Evolutionary conservation across 2,797 vertebrate species (phyloP).

Genomic region (Enteromius afrohamiltoni): DNA sequence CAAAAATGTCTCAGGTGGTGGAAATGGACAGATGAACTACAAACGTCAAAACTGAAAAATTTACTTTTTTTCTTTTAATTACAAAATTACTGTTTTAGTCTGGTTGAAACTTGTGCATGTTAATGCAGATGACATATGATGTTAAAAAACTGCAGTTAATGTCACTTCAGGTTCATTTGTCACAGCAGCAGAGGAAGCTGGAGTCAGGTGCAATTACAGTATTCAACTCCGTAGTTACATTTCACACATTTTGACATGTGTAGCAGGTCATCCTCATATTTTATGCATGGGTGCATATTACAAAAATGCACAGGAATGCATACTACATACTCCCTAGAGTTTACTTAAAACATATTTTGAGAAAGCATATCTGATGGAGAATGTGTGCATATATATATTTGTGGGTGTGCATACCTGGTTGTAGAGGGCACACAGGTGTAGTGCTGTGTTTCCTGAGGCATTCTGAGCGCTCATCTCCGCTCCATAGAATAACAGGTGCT

Average conservation of each 20-base stretch:
- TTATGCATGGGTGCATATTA: not conserved
- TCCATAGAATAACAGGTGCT: conserved; percentile 96
- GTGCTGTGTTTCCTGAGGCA: conserved; percentile 94
- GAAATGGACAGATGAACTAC: not conserved
- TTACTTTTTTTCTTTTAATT: not conserved
- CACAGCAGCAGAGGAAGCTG: not conserved
- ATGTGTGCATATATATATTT: conserved; percentile 6
- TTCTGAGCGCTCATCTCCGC: conserved; percentile 97
- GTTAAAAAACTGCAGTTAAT: conserved; percentile 3
- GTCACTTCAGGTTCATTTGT: not conserved
- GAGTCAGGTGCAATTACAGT: not conserved
- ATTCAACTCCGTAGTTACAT: not conserved
- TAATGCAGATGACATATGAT: not conserved
- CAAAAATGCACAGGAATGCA: not conserved
- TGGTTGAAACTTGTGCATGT: not conserved
- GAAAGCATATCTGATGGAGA: not conserved
- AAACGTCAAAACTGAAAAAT: not conserved
- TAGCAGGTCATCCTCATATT: not conserved
- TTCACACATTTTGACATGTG: not conserved
- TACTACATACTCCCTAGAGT: not conserved
- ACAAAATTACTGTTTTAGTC: not conserved
- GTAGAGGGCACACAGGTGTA: conserved; percentile 96
- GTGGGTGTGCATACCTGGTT: conserved; percentile 85
- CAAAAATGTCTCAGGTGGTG: not conserved
- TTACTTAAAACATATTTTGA: not conserved